These are phyloP conservation scores for Bombus superbus DNA, from an alignment of 1,140 invertebrate species.

Conservation along the genomic window DNA sequence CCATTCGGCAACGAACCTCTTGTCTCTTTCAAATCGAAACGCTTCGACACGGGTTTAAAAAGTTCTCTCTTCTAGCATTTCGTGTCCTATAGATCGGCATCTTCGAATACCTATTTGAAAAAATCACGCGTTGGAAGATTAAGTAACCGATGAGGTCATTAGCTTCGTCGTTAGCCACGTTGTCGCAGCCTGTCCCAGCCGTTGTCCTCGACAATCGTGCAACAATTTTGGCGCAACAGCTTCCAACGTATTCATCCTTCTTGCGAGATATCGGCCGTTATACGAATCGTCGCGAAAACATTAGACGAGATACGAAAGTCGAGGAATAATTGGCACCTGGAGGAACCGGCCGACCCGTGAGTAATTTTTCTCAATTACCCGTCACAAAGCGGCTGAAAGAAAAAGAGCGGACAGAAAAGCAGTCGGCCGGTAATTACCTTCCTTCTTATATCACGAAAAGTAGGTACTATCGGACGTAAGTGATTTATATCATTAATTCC, in stretches of 20 bases:
- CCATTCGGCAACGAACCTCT: no score
- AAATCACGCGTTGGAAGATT: no score
- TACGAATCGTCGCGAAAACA: background rate
- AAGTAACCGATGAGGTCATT: no score
- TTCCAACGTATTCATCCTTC: background rate
- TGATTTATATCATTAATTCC: slow-evolving; percentile 36
- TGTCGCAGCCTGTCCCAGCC: no score
- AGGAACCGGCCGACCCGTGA: slow-evolving; percentile 6
- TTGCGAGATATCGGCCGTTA: background rate
- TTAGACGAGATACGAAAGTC: background rate
- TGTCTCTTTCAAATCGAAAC: no score
- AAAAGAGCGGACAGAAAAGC: background rate
- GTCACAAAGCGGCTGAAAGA: background rate
- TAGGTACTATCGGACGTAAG: slow-evolving; percentile 12
- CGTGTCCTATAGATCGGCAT: no score
- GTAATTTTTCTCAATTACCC: slow-evolving; percentile 42
- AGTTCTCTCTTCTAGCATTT: no score
- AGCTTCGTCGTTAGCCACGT: no score
- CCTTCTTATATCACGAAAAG: slow-evolving; percentile 16
- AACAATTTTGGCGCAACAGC: no score
- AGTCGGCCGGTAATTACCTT: slow-evolving; percentile 5
- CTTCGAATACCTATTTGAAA: no score
- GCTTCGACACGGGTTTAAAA: no score
- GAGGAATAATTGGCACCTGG: slow-evolving; percentile 8
- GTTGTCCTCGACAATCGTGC: no score